Percentiles rank a stretch among this genome's conserved stretches.
These are phyloP conservation scores for Oryzias celebensis DNA, from an alignment of 2,113 vertebrate species.

Conservation along the genomic window DNA sequence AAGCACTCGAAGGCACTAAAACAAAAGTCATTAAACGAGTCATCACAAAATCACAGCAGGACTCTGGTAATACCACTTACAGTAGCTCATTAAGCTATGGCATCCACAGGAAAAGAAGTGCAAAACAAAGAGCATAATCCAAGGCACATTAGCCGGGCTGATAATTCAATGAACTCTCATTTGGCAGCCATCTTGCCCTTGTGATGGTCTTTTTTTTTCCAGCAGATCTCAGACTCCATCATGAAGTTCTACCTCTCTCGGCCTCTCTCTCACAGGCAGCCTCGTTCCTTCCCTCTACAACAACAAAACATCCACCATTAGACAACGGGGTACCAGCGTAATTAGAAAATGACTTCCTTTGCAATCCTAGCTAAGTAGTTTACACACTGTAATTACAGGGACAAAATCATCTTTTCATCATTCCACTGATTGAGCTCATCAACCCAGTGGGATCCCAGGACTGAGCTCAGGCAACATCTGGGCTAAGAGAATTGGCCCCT, in stretches of 20 bases:
- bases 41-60: slow-evolving; percentile 78
- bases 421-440: slow-evolving; percentile 99
- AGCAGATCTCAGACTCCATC: slow-evolving; percentile 56
- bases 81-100: slow-evolving; percentile 78
- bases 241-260: slow-evolving; percentile 48
- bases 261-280: slow-evolving; percentile 10
- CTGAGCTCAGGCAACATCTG: slow-evolving; percentile 95
- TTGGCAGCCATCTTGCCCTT: slow-evolving; percentile 76
- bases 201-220: slow-evolving; percentile 67
- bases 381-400: slow-evolving; percentile 94
- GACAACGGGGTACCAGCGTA: slow-evolving; percentile 99
- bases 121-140: slow-evolving; percentile 77
- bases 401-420: slow-evolving; percentile 99
- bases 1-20: slow-evolving; percentile 73
- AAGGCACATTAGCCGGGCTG: slow-evolving; percentile 77
- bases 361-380: slow-evolving; percentile 99
- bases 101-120: slow-evolving; percentile 69
- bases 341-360: slow-evolving; percentile 99
- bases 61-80: slow-evolving; percentile 76
- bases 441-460: slow-evolving; percentile 92
- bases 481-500: slow-evolving; percentile 97
- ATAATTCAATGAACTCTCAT: slow-evolving; percentile 78
- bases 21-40: slow-evolving; percentile 78
- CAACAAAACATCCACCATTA: slow-evolving; percentile 99
- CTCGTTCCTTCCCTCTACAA: slow-evolving; percentile 74